phyloP scores from a whole-genome alignment of 2,797 vertebrate species.

The Takifugu rubripes region DNA sequence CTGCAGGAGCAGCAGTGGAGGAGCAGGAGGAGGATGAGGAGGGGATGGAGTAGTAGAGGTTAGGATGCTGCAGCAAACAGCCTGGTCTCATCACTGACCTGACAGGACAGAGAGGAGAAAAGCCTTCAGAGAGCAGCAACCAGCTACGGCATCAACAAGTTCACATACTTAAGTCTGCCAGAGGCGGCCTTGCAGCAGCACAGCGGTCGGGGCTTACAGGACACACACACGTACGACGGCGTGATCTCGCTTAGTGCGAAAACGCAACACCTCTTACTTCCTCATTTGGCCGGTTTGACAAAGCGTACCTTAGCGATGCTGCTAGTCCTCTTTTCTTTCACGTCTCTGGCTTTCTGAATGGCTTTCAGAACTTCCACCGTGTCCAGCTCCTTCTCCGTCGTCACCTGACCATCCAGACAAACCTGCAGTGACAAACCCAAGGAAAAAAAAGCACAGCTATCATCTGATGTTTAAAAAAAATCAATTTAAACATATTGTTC shows the following conservation, averaged over 20 bases:
- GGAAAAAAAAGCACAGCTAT: background rate
- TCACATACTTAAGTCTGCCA: constrained; percentile 5
- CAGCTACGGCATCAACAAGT: constrained; percentile 28
- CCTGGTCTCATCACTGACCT: constrained; percentile 91
- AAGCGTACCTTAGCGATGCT: constrained; percentile 85
- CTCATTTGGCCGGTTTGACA: background rate
- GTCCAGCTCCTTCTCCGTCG: constrained; percentile 94
- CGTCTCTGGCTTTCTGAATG: constrained; percentile 97
- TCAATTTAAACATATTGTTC: too few relatives aligned
- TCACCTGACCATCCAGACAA: constrained; percentile 83
- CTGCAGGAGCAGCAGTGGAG: constrained; percentile 67
- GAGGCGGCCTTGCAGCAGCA: constrained; percentile 1
- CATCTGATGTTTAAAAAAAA: too few relatives aligned
- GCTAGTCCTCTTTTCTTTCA: constrained; percentile 85
- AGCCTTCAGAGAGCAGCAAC: constrained; percentile 50
- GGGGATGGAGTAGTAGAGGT: constrained; percentile 74
- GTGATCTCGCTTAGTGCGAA: background rate
- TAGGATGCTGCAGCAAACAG: constrained; percentile 76
- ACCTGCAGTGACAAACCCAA: constrained; percentile 71
- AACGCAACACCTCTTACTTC: too few relatives aligned
- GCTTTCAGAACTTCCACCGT: constrained; percentile 97
- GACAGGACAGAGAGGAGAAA: constrained; percentile 70
- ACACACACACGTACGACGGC: background rate
- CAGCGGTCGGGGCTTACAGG: background rate
- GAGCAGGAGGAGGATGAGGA: constrained; percentile 67